A percentile compares a stretch with the other conserved stretches of the same genome.
These are phyloP conservation scores for Hirundichthys speculiger DNA, from an alignment of 2,113 vertebrate species.

Conservation along the genomic window DNA sequence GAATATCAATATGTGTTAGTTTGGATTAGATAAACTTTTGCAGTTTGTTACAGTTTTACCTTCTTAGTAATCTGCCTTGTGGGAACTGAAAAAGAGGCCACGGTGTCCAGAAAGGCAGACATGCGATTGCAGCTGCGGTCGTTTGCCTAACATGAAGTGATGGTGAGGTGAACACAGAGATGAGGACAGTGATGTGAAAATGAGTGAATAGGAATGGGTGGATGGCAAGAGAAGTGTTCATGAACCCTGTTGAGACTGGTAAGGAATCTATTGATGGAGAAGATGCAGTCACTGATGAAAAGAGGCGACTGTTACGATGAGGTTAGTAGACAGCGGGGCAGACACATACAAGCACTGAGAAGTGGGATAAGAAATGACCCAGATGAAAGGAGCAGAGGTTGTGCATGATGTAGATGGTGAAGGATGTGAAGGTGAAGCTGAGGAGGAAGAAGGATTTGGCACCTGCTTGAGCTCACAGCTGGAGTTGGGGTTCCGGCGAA, in stretches of 20 bases:
- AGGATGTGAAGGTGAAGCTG: conserved; percentile 29
- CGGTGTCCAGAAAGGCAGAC: conserved; percentile 88
- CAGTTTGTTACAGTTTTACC: conserved; percentile 82
- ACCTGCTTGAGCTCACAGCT: conserved; percentile 94
- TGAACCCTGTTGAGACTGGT: conserved; percentile 26
- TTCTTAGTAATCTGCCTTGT: conserved; percentile 86
- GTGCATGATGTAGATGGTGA: conserved; percentile 20
- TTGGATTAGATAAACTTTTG: conserved; percentile 61
- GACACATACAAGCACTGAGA: conserved; percentile 22
- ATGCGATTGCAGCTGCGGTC: conserved; percentile 87
- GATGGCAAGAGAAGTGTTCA: conserved; percentile 36
- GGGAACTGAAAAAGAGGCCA: conserved; percentile 81
- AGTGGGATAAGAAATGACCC: conserved; percentile 9
- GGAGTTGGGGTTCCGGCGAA: conserved; percentile 88
- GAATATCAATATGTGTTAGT: conserved; percentile 34
- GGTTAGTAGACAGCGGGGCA: conserved; percentile 1
- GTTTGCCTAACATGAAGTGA: conserved; percentile 81
- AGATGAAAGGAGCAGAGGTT: conserved; percentile 13
- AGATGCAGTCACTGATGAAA: conserved; percentile 5
- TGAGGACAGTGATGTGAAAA: conserved; percentile 69
- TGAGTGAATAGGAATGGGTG: conserved; percentile 51
- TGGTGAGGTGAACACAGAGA: conserved; percentile 69
- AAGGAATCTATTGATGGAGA: conserved; percentile 19
- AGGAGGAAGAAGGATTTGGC: conserved; percentile 68
- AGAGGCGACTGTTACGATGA: conserved; percentile 20